Evolutionary conservation across 2,113 vertebrate species (phyloP).

Genomic region (Mormoops blainvillei): DNA sequence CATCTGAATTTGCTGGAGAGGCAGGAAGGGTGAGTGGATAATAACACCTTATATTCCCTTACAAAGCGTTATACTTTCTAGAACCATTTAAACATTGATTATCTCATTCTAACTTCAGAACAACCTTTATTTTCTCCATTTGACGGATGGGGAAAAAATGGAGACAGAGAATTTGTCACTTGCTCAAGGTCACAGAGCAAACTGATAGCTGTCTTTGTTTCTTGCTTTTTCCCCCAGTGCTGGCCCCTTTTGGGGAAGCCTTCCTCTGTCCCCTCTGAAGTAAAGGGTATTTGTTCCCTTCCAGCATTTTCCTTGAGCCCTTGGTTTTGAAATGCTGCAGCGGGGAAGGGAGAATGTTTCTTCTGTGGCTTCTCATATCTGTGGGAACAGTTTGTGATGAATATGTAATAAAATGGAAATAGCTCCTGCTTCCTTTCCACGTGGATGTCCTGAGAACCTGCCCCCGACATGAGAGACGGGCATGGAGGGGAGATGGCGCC

Average conservation of each 20-base stretch:
- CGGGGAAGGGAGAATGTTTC: background rate
- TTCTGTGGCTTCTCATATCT: slow-evolving; percentile 29
- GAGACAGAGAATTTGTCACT: slow-evolving; percentile 7
- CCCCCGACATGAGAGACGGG: slow-evolving; percentile 33
- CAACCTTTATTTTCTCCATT: slow-evolving; percentile 42
- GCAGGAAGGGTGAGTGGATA: slow-evolving; percentile 22
- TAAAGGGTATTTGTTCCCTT: background rate
- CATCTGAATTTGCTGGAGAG: slow-evolving; percentile 19
- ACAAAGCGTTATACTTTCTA: slow-evolving; percentile 13
- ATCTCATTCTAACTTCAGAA: slow-evolving; percentile 36
- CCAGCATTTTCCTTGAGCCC: background rate
- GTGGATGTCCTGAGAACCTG: slow-evolving; percentile 39
- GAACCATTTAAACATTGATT: slow-evolving; percentile 22
- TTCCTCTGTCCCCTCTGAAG: background rate
- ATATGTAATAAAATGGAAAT: slow-evolving; percentile 61
- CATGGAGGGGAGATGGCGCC: background rate
- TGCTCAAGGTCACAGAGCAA: slow-evolving; percentile 13
- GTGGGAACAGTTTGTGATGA: slow-evolving; percentile 54
- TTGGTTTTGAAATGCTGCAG: background rate
- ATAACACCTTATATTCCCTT: slow-evolving; percentile 32
- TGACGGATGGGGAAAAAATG: slow-evolving; percentile 15
- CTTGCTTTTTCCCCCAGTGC: background rate
- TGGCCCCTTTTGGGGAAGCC: background rate
- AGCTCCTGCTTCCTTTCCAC: slow-evolving; percentile 58
- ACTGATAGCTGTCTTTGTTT: background rate